Conservation (phyloP, 2,113 vertebrate species). For the Gopherus flavomarginatus region DNA sequence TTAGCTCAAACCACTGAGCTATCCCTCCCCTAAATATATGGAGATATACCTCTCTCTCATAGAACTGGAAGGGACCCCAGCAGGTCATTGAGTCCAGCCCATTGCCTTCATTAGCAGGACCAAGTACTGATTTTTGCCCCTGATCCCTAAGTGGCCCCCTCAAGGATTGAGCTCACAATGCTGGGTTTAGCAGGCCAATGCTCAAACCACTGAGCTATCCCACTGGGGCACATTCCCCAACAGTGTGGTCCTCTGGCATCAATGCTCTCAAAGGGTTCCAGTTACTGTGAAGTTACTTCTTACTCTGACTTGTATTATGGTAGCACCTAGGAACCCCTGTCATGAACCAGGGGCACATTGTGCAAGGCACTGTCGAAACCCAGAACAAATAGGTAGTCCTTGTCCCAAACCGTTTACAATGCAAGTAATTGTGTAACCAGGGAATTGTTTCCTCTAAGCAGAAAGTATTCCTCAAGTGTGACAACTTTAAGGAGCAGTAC, state of each 20-base stretch:
- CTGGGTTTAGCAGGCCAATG: too few relatives aligned
- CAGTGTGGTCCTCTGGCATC: background rate
- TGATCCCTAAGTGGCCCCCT: too few relatives aligned
- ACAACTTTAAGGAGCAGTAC: accelerated
- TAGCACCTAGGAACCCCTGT: accelerated
- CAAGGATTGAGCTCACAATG: too few relatives aligned
- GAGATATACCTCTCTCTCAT: too few relatives aligned
- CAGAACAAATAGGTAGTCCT: background rate
- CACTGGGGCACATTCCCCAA: background rate
- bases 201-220: too few relatives aligned
- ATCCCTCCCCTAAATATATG: too few relatives aligned
- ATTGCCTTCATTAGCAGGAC: too few relatives aligned
- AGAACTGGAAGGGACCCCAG: too few relatives aligned
- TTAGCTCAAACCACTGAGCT: too few relatives aligned
- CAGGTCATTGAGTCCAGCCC: too few relatives aligned
- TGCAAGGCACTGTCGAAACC: accelerated
- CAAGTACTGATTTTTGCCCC: too few relatives aligned
- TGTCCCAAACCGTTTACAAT: background rate
- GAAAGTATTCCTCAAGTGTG: background rate
- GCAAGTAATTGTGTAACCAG: background rate
- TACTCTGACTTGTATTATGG: background rate
- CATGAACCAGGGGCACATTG: background rate
- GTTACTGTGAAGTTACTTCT: too few relatives aligned
- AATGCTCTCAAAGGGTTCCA: background rate
- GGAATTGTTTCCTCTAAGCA: background rate